Evolutionary conservation across 2,888 invertebrate species (phyloP).

Genomic region (Drosophila monieri): DNA sequence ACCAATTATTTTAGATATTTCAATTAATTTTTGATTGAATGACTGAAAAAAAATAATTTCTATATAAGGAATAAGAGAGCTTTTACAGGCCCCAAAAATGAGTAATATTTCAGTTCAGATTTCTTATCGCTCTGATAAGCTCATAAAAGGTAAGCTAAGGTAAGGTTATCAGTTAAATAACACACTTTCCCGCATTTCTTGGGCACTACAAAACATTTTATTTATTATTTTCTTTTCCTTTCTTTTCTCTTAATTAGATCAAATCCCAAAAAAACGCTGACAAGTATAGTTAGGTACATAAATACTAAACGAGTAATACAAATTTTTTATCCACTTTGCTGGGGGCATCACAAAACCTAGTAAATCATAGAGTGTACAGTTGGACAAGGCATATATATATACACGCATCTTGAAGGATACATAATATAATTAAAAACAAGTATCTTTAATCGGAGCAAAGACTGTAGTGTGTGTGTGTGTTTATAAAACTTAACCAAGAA

Average conservation of each 20-base stretch:
- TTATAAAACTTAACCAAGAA: slow-evolving; percentile 60
- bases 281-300: slow-evolving; percentile 47
- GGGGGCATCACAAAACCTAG: slow-evolving; percentile 47
- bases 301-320: slow-evolving; percentile 71
- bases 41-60: background rate
- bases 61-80: no score
- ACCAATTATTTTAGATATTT: background rate
- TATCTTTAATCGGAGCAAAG: slow-evolving; percentile 38
- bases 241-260: slow-evolving; percentile 24
- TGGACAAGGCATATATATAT: slow-evolving; percentile 40
- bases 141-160: background rate
- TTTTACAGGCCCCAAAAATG: background rate
- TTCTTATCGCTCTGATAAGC: background rate
- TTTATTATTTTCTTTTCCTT: slow-evolving; percentile 38
- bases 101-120: background rate
- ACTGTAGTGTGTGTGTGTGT: slow-evolving; percentile 55
- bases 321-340: slow-evolving; percentile 42
- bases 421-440: slow-evolving; percentile 25
- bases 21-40: background rate
- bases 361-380: slow-evolving; percentile 32
- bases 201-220: slow-evolving; percentile 66
- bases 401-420: slow-evolving; percentile 34
- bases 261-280: slow-evolving; percentile 19
- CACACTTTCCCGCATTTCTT: no score
- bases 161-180: no score